These are phyloP conservation scores for Schizopygopsis pylzovi DNA, from an alignment of 2,797 vertebrate species.

Conservation along the genomic window DNA sequence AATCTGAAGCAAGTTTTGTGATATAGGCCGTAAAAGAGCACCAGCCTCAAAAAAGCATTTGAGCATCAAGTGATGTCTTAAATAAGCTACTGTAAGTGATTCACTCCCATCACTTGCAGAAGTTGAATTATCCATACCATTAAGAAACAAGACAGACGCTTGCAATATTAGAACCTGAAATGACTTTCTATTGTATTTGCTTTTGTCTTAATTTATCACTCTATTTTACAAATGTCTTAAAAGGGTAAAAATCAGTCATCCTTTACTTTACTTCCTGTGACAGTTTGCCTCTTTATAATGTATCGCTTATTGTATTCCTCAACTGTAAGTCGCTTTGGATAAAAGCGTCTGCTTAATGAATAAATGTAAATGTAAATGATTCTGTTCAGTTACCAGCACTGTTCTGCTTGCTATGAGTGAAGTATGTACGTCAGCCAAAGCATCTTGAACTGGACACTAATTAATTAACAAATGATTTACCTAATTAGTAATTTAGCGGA, in stretches of 20 bases:
- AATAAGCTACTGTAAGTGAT: neutral
- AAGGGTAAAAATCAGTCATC: neutral
- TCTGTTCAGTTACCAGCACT: neutral
- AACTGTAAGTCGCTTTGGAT: too few relatives aligned
- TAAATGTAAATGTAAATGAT: too few relatives aligned
- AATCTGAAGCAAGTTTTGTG: slow-evolving; percentile 47
- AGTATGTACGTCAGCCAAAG: neutral
- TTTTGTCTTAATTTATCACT: neutral
- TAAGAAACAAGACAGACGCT: neutral
- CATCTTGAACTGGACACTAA: neutral
- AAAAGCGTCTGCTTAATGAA: too few relatives aligned
- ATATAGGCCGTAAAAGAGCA: neutral
- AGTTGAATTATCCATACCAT: neutral
- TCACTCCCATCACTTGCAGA: neutral
- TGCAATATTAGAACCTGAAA: neutral
- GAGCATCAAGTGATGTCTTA: neutral
- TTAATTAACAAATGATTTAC: slow-evolving; percentile 17
- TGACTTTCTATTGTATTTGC: neutral
- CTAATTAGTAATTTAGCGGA: slow-evolving; percentile 12
- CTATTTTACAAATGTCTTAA: neutral
- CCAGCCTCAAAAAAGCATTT: neutral
- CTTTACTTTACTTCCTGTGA: neutral
- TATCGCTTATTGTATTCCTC: too few relatives aligned
- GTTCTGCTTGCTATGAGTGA: neutral
- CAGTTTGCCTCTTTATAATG: too few relatives aligned